Conservation (phyloP, 2,888 invertebrate genomes). For the Stenchaetothrips biformis region DNA sequence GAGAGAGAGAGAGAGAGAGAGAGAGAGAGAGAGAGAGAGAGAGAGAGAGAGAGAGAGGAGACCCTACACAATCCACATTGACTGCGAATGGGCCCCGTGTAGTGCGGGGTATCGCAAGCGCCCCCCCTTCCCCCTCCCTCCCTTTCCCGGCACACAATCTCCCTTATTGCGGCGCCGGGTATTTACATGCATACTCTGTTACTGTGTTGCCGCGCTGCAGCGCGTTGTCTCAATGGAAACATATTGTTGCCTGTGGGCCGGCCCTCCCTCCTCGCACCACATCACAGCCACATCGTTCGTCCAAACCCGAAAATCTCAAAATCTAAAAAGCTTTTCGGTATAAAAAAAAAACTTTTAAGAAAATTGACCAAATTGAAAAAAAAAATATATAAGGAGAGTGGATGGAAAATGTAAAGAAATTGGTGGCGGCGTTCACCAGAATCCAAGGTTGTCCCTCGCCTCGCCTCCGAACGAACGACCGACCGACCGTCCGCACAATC, state of each 20-base stretch:
- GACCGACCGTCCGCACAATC: not conserved
- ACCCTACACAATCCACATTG: not conserved
- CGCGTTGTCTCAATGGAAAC: not conserved
- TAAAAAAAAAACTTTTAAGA: too few species aligned
- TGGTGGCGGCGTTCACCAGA: too few species aligned
- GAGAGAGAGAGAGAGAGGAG: not conserved
- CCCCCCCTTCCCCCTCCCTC: not conserved
- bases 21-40: not conserved
- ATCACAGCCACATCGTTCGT: too few species aligned
- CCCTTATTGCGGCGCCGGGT: not conserved
- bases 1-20: not conserved
- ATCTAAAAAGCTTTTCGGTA: too few species aligned
- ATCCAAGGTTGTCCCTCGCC: too few species aligned
- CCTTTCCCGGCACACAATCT: not conserved
- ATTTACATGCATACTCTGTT: not conserved
- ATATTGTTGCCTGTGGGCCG: too few species aligned
- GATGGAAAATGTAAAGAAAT: too few species aligned
- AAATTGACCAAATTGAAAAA: too few species aligned
- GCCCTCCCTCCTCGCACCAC: not conserved
- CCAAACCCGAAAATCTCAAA: too few species aligned
- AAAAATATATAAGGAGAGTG: too few species aligned
- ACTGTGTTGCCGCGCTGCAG: not conserved
- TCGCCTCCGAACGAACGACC: too few species aligned
- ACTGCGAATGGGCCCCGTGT: not conserved
- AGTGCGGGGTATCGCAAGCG: not conserved